Base-by-base conservation (phyloP, 2,113 vertebrate genomes). In the Pachycephala philippinensis region DNA sequence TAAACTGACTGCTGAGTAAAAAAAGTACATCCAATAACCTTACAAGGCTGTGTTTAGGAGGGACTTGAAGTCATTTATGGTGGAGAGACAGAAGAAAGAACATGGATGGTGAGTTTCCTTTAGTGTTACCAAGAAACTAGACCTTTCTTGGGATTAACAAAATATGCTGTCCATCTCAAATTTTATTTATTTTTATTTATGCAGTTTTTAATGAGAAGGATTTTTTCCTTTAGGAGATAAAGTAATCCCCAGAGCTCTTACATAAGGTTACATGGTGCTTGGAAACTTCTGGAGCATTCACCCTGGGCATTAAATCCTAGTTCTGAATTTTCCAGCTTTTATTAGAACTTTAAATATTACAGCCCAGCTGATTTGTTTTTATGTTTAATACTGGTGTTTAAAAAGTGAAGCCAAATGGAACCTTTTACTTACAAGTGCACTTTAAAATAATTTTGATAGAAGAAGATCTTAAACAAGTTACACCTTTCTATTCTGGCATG, bases 391-490 rank as follows among this genome's bases (percentile, higher is more conserved):
- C 39, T 21, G 23, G 28, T 56, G 23, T 75, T 90, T 5, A 71
- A 93, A 85, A 90, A 40, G 85, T 33, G 13, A 93, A 87, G 65
- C 44, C 79, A 88, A 94, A 94, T 78, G 47, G 37, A 93, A 69
- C 15, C 30, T 92, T 93, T 86, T 63, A 60, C 44, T 81, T 93
- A 47, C 35, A 90, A 84, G 39, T 18, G 64, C 9, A 20, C 14
- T 86, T 94, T 64, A 60, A 96, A 95, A 90, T 56, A 47, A 53
- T 86, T 95, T 93, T 88, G 68, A 84, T 26, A 66, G 92, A 76
- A 72, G 59, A 93, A 35, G 54, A 70, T 60, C 52, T 95, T 84
- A 59, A 93, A 84, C 15, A 72, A 74, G n/a, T 78, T 95, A 78
- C 77, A 87, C 33, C 52, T 81, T 93, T 66, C 68, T 65, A 27